A percentile compares a stretch with the other conserved stretches of the same genome.
These are phyloP conservation scores for Smittia sp. DNA, from an alignment of 2,888 invertebrate genomes.

Conservation along the genomic window DNA sequence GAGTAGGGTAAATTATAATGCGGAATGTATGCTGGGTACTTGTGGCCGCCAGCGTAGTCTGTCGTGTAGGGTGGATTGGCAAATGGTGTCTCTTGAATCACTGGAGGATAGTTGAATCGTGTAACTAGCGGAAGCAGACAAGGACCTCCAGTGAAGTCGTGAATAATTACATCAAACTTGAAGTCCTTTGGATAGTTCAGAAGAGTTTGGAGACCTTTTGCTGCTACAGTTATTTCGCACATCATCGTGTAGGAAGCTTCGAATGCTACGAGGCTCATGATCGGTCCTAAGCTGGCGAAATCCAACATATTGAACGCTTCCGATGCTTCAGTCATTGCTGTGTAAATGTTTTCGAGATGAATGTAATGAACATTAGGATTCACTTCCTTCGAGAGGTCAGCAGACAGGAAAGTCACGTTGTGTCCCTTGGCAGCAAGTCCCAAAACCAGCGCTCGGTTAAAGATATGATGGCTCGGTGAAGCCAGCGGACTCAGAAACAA, in stretches of 20 bases:
- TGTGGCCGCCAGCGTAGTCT: constrained; percentile 43
- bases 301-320: background rate
- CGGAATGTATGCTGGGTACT: constrained; percentile 45
- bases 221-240: constrained; percentile 23
- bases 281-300: background rate
- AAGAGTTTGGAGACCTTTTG: constrained; percentile 46
- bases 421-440: constrained; percentile 43
- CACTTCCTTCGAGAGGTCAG: constrained; percentile 44
- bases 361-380: constrained; percentile 46
- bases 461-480: constrained; percentile 15
- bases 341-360: constrained; percentile 46
- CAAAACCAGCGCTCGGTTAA: constrained; percentile 38
- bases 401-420: constrained; percentile 44
- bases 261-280: background rate
- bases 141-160: constrained; percentile 45
- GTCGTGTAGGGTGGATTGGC: constrained; percentile 43
- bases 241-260: background rate
- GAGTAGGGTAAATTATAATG: constrained; percentile 34
- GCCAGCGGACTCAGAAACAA: background rate
- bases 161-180: constrained; percentile 47
- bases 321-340: background rate
- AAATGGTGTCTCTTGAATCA: constrained; percentile 45
- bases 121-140: constrained; percentile 47
- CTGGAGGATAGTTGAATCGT: constrained; percentile 47
- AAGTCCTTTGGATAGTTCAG: constrained; percentile 47